Evolutionary conservation across 2,888 invertebrate species (phyloP).

Genomic region (Eupithecia inturbata): DNA sequence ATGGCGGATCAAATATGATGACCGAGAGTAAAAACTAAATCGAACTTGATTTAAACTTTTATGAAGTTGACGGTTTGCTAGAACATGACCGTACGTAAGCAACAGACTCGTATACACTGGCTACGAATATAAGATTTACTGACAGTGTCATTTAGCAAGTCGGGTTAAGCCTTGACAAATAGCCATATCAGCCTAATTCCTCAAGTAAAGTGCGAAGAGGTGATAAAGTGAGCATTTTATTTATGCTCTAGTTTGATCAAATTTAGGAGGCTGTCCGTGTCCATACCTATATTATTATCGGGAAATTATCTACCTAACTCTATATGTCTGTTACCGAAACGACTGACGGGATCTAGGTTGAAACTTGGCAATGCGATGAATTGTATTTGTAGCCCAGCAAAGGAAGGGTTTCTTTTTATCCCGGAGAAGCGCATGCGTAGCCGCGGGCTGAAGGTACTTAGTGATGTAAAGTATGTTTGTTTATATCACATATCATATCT

Average conservation of each 20-base stretch:
- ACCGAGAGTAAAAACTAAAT: slow-evolving; percentile 4
- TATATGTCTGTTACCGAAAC: background rate
- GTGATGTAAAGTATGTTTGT: no score
- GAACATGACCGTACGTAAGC: slow-evolving; percentile 25
- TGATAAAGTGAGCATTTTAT: slow-evolving; percentile 24
- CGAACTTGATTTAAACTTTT: background rate
- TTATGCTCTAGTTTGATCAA: slow-evolving; percentile 28
- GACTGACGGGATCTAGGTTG: background rate
- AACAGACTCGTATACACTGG: slow-evolving; percentile 30
- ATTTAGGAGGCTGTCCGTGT: slow-evolving; percentile 18
- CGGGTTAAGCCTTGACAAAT: slow-evolving; percentile 30
- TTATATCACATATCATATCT: no score
- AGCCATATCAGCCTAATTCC: slow-evolving; percentile 31
- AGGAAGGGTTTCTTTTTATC: no score
- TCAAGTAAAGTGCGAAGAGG: slow-evolving; percentile 18
- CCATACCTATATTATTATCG: no score
- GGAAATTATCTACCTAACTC: no score
- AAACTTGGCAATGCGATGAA: no score
- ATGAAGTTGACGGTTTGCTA: background rate
- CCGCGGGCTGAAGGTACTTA: no score
- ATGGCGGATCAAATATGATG: slow-evolving; percentile 10
- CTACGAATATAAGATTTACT: slow-evolving; percentile 27
- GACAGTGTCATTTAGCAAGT: slow-evolving; percentile 29
- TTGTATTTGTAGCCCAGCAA: no score
- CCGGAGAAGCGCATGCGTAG: no score